Evolutionary conservation across 2,888 invertebrate genomes (phyloP), one percentile per base, ranked within the genome.

Genomic region (Scelioninae gen. 2): DNA sequence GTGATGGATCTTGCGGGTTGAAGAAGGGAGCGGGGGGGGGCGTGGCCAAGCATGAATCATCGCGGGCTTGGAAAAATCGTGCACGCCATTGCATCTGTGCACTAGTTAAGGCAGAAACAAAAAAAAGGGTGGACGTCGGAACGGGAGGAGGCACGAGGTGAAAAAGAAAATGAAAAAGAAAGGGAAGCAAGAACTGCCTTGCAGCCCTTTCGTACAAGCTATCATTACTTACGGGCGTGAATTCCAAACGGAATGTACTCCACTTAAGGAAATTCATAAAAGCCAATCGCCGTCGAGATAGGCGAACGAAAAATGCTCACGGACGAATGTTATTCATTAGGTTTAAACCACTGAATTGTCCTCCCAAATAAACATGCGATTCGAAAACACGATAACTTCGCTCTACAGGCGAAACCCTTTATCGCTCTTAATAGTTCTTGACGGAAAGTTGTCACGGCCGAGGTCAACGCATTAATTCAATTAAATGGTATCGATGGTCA

Each of bases 191-290:
- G 67, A 52, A 52, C 58, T 57, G 53, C 67, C 67, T 53, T 28
- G 31, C 60, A 75, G 72, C 71, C 72, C 75, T 72, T 72, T 68
- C 43, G 60, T 60, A 25, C 64, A 69, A 41, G 65, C 68, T 68
- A 72, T 75, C 75, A 75, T 75, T 75, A 75, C 68, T 72, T 55
- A 68, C 67, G 68, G 48, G 71, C 74, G 71, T 64, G 74, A 74
- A 74, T 74, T 74, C 74, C 70, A 60, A 65, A 57, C 55, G 67
- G 70, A 74, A 74, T 58, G 70, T 58, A 71, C 71, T 70, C 67
- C 70, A 70, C 57, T 70, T 58, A 57, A 74, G 65, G 52, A 71
- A 70, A 74, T 74, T 74, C 74, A 71, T 71, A 68, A 64, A 46
- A 68, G 35, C 63, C 69, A 65, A 61, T 69, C 65, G 22, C 39